Percentiles rank a stretch among this genome's conserved stretches.
phyloP scores from a whole-genome alignment of 2,797 vertebrate species.

The Sebastes alutus region DNA sequence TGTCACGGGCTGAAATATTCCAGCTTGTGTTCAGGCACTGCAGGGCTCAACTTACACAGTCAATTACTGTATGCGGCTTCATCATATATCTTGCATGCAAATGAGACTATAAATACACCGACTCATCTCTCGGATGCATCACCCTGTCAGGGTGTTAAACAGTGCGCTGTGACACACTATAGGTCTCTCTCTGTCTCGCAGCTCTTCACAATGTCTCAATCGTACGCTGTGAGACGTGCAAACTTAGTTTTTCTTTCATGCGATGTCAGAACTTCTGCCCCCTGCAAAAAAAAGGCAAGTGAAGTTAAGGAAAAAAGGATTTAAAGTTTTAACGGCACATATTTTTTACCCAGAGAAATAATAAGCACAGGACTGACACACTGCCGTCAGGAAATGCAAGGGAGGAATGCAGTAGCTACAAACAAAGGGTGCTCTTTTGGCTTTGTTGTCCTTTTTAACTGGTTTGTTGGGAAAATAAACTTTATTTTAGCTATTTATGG shows the following conservation, averaged over 20 bases:
- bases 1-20: slow-evolving; percentile 52
- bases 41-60: slow-evolving; percentile 48
- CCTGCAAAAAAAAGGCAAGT: too few species aligned
- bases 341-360: background rate
- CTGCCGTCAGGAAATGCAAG: background rate
- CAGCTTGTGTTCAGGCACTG: slow-evolving; percentile 25
- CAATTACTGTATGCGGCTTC: slow-evolving; percentile 58
- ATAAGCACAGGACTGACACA: background rate
- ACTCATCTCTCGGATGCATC: slow-evolving; percentile 52
- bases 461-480: background rate
- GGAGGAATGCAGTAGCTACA: background rate
- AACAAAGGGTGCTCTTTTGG: background rate
- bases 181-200: background rate
- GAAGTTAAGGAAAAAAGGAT: too few species aligned
- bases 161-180: slow-evolving; percentile 1
- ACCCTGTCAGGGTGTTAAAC: slow-evolving; percentile 21
- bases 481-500: background rate
- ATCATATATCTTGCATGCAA: slow-evolving; percentile 68
- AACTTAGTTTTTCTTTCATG: background rate
- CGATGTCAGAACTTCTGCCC: background rate
- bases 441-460: background rate
- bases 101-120: slow-evolving; percentile 69
- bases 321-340: background rate
- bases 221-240: background rate
- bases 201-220: background rate